Evolutionary conservation across 1,140 invertebrate genomes (phyloP).

Genomic region (Cotesia vestalis): DNA sequence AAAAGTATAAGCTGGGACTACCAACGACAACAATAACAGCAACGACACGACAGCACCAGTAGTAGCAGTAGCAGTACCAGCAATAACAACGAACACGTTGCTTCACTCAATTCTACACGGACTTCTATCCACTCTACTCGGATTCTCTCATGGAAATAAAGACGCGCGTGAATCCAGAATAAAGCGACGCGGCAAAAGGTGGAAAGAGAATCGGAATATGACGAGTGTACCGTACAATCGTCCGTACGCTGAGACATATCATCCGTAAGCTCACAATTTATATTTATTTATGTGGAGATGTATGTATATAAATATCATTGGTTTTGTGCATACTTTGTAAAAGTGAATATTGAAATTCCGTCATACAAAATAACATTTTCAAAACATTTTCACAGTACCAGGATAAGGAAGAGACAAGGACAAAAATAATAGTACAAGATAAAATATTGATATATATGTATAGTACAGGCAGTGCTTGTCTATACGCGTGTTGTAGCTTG

Average conservation of each 20-base stretch:
- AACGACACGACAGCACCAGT: constrained; percentile 1
- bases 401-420: constrained; percentile 4
- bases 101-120: no score
- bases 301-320: background rate
- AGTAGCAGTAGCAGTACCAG: no score
- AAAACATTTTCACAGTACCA: constrained; percentile 16
- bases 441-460: constrained; percentile 9
- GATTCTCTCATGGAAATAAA: constrained; percentile 34
- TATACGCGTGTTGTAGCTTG: no score
- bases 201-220: constrained; percentile 27
- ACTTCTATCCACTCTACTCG: background rate
- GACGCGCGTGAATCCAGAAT: constrained; percentile 26
- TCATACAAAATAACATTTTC: constrained; percentile 31
- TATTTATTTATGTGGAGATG: background rate
- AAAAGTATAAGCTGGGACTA: constrained; percentile 22
- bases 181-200: constrained; percentile 26
- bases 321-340: constrained; percentile 31
- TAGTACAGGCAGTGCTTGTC: background rate
- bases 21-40: constrained; percentile 13
- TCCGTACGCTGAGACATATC: no score
- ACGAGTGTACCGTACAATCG: constrained; percentile 11
- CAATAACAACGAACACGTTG: background rate
- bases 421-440: constrained; percentile 8
- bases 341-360: constrained; percentile 44
- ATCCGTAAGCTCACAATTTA: no score